These are phyloP conservation scores for Harpalus rufipes DNA, from an alignment of 2,888 invertebrate genomes.

Conservation along the genomic window DNA sequence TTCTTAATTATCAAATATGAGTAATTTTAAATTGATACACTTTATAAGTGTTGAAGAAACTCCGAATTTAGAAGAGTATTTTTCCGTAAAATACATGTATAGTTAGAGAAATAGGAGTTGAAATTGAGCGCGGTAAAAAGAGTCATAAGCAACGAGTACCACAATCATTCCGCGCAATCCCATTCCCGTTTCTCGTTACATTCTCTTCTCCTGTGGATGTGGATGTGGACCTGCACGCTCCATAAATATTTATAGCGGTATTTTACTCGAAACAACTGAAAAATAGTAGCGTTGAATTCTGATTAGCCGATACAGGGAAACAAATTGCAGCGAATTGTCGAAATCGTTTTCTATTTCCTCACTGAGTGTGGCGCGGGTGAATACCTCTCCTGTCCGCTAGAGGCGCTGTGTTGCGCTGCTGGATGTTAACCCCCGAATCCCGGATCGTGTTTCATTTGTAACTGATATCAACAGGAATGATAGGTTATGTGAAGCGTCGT, in stretches of 20 bases:
- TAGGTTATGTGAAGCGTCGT: constrained; percentile 37
- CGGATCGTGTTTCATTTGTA: constrained; percentile 48
- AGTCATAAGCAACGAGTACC: constrained; percentile 30
- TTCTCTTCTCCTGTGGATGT: background rate
- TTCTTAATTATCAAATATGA: too few relatives aligned
- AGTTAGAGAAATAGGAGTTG: background rate
- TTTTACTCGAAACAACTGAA: constrained; percentile 66
- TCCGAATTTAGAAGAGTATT: background rate
- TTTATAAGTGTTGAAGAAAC: background rate
- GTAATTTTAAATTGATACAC: background rate
- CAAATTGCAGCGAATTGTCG: constrained; percentile 62
- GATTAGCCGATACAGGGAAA: constrained; percentile 55
- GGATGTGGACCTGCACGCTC: constrained; percentile 28
- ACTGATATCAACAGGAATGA: constrained; percentile 51
- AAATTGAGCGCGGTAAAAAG: constrained; percentile 24
- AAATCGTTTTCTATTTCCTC: constrained; percentile 51
- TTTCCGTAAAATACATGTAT: background rate
- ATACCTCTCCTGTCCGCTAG: constrained; percentile 28
- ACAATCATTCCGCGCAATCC: constrained; percentile 27
- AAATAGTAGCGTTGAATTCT: constrained; percentile 64
- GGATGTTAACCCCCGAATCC: constrained; percentile 30
- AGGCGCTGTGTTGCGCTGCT: constrained; percentile 31
- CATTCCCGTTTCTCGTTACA: constrained; percentile 14
- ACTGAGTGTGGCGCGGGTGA: constrained; percentile 10
- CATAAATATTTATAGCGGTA: constrained; percentile 65